Conservation (phyloP, 2,888 invertebrate species). For the Euzetes globulus region DNA sequence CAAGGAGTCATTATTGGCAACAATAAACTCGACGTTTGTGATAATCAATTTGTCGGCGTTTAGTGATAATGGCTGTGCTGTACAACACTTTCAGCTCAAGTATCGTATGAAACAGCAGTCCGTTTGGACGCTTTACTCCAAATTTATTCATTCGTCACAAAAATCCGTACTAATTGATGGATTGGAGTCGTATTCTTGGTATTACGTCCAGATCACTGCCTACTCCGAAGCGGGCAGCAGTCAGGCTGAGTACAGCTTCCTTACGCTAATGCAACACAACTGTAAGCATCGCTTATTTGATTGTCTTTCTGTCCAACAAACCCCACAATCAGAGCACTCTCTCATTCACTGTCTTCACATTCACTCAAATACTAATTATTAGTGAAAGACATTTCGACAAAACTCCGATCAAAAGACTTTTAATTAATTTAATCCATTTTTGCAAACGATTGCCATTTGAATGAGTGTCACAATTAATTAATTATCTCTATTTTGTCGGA, state of each 20-base stretch:
- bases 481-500: too few relatives aligned
- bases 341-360: too few relatives aligned
- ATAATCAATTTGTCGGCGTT: conserved; percentile 24
- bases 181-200: conserved; percentile 13
- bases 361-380: too few relatives aligned
- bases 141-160: conserved; percentile 18
- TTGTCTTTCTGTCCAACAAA: neutral
- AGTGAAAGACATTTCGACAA: too few relatives aligned
- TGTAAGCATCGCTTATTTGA: neutral
- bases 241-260: conserved; percentile 33
- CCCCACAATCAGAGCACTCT: neutral
- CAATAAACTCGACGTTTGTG: conserved; percentile 24
- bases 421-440: too few relatives aligned
- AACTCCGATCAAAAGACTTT: too few relatives aligned
- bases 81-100: conserved; percentile 23
- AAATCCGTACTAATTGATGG: conserved; percentile 14
- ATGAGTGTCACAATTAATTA: too few relatives aligned
- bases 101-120: neutral
- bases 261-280: conserved; percentile 26
- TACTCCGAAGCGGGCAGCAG: conserved; percentile 18
- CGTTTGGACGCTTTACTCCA: neutral
- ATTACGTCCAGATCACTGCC: conserved; percentile 18
- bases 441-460: too few relatives aligned
- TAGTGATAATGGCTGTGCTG: conserved; percentile 11
- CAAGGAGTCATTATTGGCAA: conserved; percentile 9